A percentile compares a stretch with the other conserved stretches of the same genome.
Evolutionary conservation across 2,797 vertebrate genomes (phyloP).

Genomic region (Pelodytes ibericus): DNA sequence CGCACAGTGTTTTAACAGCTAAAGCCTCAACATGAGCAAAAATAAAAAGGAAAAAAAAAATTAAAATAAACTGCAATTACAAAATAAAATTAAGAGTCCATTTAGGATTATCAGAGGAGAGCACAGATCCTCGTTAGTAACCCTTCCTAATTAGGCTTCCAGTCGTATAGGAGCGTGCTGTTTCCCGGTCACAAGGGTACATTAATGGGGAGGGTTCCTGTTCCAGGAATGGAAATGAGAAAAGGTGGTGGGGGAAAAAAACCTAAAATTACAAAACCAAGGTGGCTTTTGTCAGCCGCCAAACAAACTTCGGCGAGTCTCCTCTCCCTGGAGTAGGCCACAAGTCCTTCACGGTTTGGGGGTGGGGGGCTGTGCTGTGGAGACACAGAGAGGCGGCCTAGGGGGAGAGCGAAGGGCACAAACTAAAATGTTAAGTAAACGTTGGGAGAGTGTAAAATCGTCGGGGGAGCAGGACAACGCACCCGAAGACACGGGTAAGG

Average conservation of each 20-base stretch:
- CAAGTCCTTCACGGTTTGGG: too few relatives aligned
- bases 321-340: neutral
- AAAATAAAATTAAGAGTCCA: conserved; percentile 30
- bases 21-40: conserved; percentile 64
- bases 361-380: neutral
- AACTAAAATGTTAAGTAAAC: conserved; percentile 19
- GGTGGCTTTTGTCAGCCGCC: neutral
- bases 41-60: conserved; percentile 21
- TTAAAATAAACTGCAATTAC: conserved; percentile 18
- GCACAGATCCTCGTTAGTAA: conserved; percentile 10
- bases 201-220: conserved; percentile 3
- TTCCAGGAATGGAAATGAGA: neutral
- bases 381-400: neutral
- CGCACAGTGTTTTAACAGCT: conserved; percentile 60
- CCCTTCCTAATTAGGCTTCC: neutral
- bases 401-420: neutral
- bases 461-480: neutral
- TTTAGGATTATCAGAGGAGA: neutral
- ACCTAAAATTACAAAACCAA: conserved; percentile 4
- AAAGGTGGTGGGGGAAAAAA: neutral
- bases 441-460: conserved; percentile 23
- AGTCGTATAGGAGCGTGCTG: neutral
- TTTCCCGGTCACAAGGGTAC: neutral
- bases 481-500: neutral
- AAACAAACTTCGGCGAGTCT: neutral